Conservation (phyloP, 2,888 invertebrate species). For the Malachius bipustulatus region DNA sequence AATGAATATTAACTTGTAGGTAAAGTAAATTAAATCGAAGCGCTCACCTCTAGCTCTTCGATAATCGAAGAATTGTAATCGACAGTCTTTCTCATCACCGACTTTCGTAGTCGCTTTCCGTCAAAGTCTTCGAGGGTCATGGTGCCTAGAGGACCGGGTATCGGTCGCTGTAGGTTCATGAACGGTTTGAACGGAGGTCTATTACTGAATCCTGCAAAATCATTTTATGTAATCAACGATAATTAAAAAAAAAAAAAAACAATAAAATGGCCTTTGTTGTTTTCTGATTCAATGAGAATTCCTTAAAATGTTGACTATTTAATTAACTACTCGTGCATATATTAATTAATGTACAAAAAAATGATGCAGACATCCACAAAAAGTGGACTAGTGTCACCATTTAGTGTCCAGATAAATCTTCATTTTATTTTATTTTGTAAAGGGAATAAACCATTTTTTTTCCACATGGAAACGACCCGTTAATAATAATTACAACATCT, state of each 20-base stretch:
- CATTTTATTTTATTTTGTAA: no score
- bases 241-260: neutral
- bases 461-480: no score
- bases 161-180: constrained; percentile 33
- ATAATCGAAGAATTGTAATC: constrained; percentile 95
- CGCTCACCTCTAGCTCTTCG: constrained; percentile 71
- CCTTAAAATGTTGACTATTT: no score
- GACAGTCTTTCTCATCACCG: constrained; percentile 94
- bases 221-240: constrained; percentile 3
- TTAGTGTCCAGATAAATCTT: no score
- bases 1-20: no score
- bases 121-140: constrained; percentile 85
- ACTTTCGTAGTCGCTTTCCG: constrained; percentile 89
- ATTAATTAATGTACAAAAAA: no score
- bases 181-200: constrained; percentile 35
- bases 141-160: constrained; percentile 40
- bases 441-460: no score
- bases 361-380: no score
- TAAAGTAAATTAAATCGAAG: constrained; percentile 6
- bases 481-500: no score
- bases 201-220: constrained; percentile 22
- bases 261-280: neutral
- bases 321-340: no score
- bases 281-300: no score
- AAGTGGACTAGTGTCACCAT: no score